Percentiles rank a stretch among this genome's conserved stretches.
Conservation (phyloP, 1,140 invertebrate genomes). For the Harlomillsia oculata region DNA sequence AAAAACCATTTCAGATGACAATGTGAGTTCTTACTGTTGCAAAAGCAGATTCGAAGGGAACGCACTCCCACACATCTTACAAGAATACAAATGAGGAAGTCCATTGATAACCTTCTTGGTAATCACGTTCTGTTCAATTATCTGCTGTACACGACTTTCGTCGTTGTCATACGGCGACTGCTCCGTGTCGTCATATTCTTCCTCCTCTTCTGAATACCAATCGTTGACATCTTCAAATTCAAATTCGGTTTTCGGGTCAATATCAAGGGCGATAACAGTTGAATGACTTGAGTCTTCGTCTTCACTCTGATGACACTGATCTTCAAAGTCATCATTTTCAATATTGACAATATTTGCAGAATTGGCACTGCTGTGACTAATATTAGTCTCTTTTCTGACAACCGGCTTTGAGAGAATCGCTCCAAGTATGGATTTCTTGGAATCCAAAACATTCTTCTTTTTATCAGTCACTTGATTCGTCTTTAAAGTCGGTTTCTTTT, state of each 20-base stretch:
- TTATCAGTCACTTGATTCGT: not conserved
- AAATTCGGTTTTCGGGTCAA: slow-evolving; percentile 1
- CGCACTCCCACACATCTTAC: slow-evolving; percentile 21
- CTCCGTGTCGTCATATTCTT: not conserved
- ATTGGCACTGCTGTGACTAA: not conserved
- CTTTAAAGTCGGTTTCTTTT: slow-evolving; percentile 5
- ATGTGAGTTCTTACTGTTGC: not conserved
- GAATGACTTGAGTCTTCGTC: not conserved
- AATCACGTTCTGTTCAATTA: not conserved
- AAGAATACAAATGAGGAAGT: slow-evolving; percentile 16
- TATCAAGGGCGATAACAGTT: not conserved
- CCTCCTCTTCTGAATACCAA: slow-evolving; percentile 11
- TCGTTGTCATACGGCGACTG: not conserved
- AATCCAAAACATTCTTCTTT: not conserved
- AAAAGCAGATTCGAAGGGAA: slow-evolving; percentile 13
- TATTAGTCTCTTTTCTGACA: too few relatives aligned
- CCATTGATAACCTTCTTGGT: slow-evolving; percentile 5
- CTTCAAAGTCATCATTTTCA: slow-evolving; percentile 6
- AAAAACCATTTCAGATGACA: not conserved
- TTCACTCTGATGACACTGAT: not conserved
- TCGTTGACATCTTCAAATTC: slow-evolving; percentile 13
- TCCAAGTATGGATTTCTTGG: not conserved
- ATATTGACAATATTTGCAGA: not conserved
- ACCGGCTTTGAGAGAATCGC: not conserved
- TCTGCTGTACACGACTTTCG: too few relatives aligned